phyloP scores from a whole-genome alignment of 2,888 invertebrate species.

The Cheilosia pagana region DNA sequence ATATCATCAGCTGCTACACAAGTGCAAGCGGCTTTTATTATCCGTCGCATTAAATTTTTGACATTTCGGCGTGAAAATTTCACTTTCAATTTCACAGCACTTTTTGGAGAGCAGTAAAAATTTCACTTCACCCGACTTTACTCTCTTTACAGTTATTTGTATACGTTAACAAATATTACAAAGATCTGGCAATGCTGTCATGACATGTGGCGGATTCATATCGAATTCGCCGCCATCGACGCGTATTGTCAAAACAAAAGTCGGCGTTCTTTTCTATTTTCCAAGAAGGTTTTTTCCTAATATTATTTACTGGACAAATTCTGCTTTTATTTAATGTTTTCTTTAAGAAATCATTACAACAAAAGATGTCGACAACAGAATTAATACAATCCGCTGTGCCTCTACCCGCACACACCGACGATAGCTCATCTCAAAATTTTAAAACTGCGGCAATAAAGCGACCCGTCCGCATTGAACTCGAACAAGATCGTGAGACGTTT shows the following conservation, averaged over 20 bases:
- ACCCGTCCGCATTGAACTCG: slow-evolving; percentile 69
- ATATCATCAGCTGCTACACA: no score
- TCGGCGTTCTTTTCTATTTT: slow-evolving; percentile 66
- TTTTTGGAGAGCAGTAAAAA: no score
- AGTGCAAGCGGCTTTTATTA: no score
- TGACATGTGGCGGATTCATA: slow-evolving; percentile 42
- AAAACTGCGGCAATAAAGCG: slow-evolving; percentile 44
- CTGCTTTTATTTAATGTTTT: slow-evolving; percentile 33
- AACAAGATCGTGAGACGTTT: slow-evolving; percentile 80
- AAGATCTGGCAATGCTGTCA: slow-evolving; percentile 1
- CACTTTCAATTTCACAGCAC: no score
- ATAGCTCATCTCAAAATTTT: slow-evolving; percentile 46
- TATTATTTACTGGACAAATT: slow-evolving; percentile 17
- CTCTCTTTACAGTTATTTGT: no score
- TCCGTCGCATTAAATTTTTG: no score
- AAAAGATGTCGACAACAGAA: slow-evolving; percentile 77
- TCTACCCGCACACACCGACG: slow-evolving; percentile 73
- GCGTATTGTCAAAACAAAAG: slow-evolving; percentile 69
- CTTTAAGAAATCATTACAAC: slow-evolving; percentile 9
- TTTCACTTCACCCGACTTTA: no score
- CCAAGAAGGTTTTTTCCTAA: slow-evolving; percentile 17
- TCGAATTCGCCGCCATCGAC: slow-evolving; percentile 44
- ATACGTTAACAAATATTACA: not conserved
- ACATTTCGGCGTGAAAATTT: no score
- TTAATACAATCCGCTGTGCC: slow-evolving; percentile 76